Evolutionary conservation across 2,113 vertebrate species (phyloP).

Genomic region (Mesocricetus auratus): DNA sequence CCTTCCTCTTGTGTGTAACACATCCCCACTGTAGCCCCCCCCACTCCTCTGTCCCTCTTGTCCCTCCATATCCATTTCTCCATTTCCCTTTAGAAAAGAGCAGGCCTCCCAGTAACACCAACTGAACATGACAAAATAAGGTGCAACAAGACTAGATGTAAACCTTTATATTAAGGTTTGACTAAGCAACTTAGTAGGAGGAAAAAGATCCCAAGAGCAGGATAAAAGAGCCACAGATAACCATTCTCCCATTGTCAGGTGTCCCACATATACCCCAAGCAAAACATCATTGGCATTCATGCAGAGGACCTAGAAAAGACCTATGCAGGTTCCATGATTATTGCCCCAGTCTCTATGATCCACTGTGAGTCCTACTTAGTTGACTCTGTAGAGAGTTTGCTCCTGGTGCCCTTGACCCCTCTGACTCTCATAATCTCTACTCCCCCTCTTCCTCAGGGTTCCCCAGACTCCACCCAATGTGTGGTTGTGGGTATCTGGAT

Average conservation of each 20-base stretch:
- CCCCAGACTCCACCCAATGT: too few relatives aligned
- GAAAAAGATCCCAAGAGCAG: background rate
- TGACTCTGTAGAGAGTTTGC: too few relatives aligned
- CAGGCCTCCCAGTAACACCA: background rate
- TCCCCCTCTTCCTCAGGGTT: background rate
- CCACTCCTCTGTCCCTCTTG: too few relatives aligned
- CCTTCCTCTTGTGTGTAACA: too few relatives aligned
- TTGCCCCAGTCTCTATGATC: background rate
- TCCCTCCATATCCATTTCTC: background rate
- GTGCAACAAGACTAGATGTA: background rate
- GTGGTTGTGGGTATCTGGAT: too few relatives aligned
- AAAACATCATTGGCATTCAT: background rate
- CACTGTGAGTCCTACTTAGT: background rate
- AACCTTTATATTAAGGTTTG: background rate
- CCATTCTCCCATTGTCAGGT: background rate
- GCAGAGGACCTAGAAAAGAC: background rate
- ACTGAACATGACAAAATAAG: background rate
- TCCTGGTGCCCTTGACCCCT: background rate
- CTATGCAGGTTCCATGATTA: background rate
- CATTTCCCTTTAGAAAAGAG: background rate
- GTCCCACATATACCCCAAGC: background rate
- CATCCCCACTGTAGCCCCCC: background rate
- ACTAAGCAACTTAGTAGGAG: background rate
- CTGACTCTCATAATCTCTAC: background rate
- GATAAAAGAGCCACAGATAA: background rate